Evolutionary conservation across 2,888 invertebrate genomes (phyloP).

Genomic region (Neoitamus cyanurus): DNA sequence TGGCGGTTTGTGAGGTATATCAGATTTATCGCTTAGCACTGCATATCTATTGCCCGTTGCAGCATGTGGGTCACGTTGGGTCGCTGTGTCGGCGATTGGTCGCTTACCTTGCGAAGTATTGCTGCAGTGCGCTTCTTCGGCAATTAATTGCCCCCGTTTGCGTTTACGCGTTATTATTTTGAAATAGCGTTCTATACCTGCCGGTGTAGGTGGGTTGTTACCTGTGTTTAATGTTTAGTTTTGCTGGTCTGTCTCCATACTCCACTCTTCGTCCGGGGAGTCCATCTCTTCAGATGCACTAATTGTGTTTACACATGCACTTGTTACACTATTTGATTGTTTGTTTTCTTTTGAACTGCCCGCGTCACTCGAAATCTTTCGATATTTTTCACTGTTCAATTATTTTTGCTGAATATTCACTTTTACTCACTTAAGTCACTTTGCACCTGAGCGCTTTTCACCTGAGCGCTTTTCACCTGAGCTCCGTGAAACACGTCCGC

Average conservation of each 20-base stretch:
- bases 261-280: constrained; percentile 7
- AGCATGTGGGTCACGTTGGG: background rate
- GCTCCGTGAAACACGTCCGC: background rate
- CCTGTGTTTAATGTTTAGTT: background rate
- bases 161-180: background rate
- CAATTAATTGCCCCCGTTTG: background rate
- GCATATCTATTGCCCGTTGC: background rate
- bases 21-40: background rate
- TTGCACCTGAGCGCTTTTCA: background rate
- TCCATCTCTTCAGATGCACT: background rate
- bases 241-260: background rate
- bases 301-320: background rate
- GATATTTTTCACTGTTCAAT: background rate
- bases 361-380: background rate
- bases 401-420: background rate
- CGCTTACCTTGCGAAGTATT: background rate
- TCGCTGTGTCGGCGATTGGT: background rate
- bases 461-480: too few relatives aligned
- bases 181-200: constrained; percentile 2
- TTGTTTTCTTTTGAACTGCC: background rate
- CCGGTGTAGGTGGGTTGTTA: background rate
- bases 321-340: background rate
- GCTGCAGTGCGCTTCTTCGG: background rate
- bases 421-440: background rate
- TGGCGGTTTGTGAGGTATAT: background rate